phyloP scores from a whole-genome alignment of 1,140 invertebrate species.

The Drosophila bocki region DNA sequence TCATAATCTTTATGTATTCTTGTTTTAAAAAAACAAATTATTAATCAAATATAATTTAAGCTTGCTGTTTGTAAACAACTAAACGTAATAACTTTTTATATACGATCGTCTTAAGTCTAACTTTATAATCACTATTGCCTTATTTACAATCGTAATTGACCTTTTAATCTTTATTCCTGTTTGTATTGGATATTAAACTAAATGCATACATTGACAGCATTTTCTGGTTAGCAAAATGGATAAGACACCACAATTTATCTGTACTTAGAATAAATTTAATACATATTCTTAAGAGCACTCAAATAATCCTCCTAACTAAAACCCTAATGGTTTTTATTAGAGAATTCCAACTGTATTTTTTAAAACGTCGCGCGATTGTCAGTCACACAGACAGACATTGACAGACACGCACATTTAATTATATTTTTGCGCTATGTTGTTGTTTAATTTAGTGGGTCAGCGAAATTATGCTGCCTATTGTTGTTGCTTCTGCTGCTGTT shows the following conservation, averaged over 20 bases:
- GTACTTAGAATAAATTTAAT: background rate
- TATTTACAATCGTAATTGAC: constrained; percentile 1
- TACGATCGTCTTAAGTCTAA: background rate
- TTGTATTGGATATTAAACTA: background rate
- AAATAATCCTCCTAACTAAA: background rate
- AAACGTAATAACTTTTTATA: background rate
- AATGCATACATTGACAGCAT: background rate
- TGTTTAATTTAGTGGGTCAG: constrained; percentile 75
- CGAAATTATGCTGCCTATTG: constrained; percentile 62
- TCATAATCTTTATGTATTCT: background rate
- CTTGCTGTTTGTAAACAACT: background rate
- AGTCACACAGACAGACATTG: constrained; percentile 37
- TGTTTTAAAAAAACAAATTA: too few relatives aligned
- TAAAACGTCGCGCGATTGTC: constrained; percentile 51
- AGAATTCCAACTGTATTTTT: constrained; percentile 40
- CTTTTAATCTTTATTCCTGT: background rate
- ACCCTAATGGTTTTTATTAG: background rate
- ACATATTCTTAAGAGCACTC: background rate
- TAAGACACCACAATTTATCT: background rate
- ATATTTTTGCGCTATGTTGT: constrained; percentile 69
- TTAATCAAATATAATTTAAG: background rate
- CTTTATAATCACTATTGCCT: background rate
- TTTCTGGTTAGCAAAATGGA: background rate
- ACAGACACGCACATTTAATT: constrained; percentile 77
- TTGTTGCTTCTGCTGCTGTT: constrained; percentile 7